These are phyloP conservation scores for Diachasmimorpha longicaudata DNA, from an alignment of 1,140 invertebrate species.

Conservation along the genomic window DNA sequence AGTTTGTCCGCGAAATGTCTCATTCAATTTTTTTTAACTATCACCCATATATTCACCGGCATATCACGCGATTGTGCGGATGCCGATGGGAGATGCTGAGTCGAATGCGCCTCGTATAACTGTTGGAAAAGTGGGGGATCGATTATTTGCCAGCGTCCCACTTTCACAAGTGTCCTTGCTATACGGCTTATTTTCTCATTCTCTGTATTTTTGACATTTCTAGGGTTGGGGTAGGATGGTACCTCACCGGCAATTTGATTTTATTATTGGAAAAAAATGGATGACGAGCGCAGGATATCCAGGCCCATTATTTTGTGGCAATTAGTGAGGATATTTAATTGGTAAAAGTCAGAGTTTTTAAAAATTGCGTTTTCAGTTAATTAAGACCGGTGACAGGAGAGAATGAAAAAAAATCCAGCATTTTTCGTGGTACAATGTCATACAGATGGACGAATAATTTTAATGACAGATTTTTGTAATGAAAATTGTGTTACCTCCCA, in stretches of 20 bases:
- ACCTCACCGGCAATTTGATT: neutral
- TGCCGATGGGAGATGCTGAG: too few relatives aligned
- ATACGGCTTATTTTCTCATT: slow-evolving; percentile 3
- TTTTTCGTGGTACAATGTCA: too few relatives aligned
- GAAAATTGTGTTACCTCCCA: slow-evolving; percentile 72
- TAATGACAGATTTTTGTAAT: neutral
- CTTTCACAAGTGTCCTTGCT: neutral
- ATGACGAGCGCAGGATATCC: too few relatives aligned
- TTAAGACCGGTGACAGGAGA: too few relatives aligned
- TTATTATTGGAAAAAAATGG: neutral
- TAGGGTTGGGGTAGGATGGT: neutral
- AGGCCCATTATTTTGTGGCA: too few relatives aligned
- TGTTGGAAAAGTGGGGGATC: slow-evolving; percentile 2
- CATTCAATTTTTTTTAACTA: neutral
- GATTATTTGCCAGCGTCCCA: slow-evolving; percentile 19
- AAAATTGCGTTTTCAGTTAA: too few relatives aligned
- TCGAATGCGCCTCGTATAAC: neutral
- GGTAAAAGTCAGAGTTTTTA: too few relatives aligned
- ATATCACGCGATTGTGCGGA: neutral
- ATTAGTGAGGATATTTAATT: too few relatives aligned
- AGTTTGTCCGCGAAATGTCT: neutral
- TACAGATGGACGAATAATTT: neutral
- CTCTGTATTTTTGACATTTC: neutral
- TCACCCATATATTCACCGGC: too few relatives aligned
- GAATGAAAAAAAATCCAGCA: too few relatives aligned